Conservation (phyloP, 2,797 vertebrate species). For the Chelon labrosus region DNA sequence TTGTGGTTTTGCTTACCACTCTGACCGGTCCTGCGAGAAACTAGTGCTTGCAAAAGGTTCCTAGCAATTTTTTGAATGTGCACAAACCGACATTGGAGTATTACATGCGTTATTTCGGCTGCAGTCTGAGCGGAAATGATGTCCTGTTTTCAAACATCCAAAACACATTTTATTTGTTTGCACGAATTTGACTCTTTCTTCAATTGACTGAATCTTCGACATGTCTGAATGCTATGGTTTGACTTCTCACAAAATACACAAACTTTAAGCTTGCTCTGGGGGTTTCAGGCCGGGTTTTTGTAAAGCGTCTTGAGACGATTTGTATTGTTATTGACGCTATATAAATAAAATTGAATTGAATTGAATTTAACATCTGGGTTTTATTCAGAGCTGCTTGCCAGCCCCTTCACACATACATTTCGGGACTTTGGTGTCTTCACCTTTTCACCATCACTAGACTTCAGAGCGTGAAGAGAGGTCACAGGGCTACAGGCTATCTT, state of each 20-base stretch:
- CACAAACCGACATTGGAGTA: no score
- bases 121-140: no score
- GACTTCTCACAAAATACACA: conserved; percentile 55
- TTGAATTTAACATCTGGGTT: not conserved
- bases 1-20: no score
- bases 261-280: no score
- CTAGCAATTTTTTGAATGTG: no score
- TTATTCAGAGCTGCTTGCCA: conserved; percentile 36
- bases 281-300: no score
- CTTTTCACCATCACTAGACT: conserved; percentile 29
- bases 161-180: conserved; percentile 43
- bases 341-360: no score
- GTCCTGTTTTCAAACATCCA: conserved; percentile 40
- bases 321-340: no score
- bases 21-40: no score
- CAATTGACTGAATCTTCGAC: not conserved
- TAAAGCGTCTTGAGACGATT: no score
- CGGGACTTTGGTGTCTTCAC: conserved; percentile 13
- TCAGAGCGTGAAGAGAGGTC: conserved; percentile 3
- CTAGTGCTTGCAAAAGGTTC: no score
- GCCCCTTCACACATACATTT: conserved; percentile 27
- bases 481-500: conserved; percentile 30
- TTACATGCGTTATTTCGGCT: no score
- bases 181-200: conserved; percentile 40
- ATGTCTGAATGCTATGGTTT: conserved; percentile 40